Percentiles rank a stretch among this genome's conserved stretches.
phyloP scores from a whole-genome alignment of 2,797 vertebrate species.

The Onychomys torridus region DNA sequence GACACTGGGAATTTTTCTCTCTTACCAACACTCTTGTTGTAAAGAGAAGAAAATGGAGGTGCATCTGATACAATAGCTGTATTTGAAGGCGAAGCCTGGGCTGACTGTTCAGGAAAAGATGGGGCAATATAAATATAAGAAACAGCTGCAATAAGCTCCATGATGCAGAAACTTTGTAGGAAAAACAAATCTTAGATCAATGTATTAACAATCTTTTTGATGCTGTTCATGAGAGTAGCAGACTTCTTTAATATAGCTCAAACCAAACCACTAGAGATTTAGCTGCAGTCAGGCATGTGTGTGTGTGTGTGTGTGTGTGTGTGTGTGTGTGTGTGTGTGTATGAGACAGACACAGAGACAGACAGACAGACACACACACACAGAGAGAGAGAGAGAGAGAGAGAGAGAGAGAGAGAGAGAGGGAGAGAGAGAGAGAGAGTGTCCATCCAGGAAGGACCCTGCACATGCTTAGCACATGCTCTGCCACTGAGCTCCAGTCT shows the following conservation, averaged over 20 bases:
- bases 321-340: neutral
- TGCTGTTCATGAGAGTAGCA: neutral
- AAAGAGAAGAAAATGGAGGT: neutral
- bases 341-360: neutral
- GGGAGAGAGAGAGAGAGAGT: no score
- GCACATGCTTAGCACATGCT: neutral
- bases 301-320: no score
- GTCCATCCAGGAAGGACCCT: no score
- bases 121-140: neutral
- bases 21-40: neutral
- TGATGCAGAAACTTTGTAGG: neutral
- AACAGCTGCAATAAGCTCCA: neutral
- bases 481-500: neutral
- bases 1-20: neutral
- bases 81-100: neutral
- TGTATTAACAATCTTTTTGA: neutral
- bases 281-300: neutral
- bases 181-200: neutral
- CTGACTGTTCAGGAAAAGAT: neutral
- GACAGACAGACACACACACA: no score
- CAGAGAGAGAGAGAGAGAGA: no score
- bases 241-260: neutral
- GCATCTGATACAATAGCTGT: neutral
- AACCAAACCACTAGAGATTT: neutral
- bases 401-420: no score